phyloP scores from a whole-genome alignment of 2,113 vertebrate species.

The Erythrocercus mccallii region DNA sequence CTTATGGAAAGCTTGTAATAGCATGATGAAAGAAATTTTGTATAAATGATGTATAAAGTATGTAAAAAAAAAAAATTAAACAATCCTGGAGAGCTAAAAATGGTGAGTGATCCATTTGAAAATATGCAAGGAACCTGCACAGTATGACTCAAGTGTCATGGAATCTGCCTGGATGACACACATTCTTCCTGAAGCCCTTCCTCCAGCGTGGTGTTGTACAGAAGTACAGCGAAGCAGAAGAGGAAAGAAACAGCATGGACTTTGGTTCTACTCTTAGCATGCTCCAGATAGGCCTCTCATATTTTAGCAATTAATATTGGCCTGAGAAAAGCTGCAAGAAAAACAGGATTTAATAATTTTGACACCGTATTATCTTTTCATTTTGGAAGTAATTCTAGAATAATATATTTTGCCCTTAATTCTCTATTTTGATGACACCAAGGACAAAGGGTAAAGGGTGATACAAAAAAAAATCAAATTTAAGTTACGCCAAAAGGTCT shows the following conservation, averaged over 20 bases:
- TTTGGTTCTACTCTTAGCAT: not conserved
- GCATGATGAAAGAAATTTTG: not conserved
- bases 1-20: not conserved
- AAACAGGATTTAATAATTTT: not conserved
- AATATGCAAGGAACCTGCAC: not conserved
- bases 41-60: not conserved
- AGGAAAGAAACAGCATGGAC: not conserved
- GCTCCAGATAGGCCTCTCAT: not conserved
- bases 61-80: not conserved
- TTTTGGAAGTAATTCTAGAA: not conserved
- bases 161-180: not conserved
- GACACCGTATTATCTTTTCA: not conserved
- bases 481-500: not conserved
- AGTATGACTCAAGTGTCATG: not conserved
- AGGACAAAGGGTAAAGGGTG: not conserved
- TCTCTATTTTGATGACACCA: not conserved
- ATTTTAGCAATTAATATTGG: not conserved
- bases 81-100: not conserved
- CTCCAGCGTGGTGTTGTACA: not conserved
- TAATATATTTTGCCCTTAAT: not conserved
- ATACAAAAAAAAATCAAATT: not conserved
- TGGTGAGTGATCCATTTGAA: not conserved
- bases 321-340: not conserved
- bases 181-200: not conserved
- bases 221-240: not conserved